Conservation (phyloP, 2,797 vertebrate species). For the Delichon dasypus region DNA sequence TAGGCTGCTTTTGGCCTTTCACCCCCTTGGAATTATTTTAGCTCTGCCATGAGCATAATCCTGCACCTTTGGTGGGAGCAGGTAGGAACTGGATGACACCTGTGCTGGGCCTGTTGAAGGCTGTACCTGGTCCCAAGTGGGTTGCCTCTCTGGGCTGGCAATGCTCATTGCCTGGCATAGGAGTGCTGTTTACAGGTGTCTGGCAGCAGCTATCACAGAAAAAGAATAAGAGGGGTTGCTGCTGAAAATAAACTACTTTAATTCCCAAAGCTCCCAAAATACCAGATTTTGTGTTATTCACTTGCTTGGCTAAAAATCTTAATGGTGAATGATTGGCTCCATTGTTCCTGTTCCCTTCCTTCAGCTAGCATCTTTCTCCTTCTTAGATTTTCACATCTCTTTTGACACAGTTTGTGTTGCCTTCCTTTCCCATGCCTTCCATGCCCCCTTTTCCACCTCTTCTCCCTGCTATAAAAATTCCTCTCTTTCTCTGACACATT, state of each 20-base stretch:
- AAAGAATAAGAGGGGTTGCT: neutral
- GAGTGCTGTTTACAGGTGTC: neutral
- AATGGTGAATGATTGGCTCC: neutral
- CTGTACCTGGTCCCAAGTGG: neutral
- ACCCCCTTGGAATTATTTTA: neutral
- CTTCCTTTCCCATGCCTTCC: neutral
- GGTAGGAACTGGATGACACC: neutral
- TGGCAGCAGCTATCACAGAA: neutral
- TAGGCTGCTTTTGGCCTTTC: neutral
- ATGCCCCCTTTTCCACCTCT: neutral
- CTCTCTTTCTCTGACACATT: neutral
- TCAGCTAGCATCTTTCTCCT: neutral
- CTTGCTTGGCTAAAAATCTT: neutral
- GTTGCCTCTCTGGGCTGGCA: neutral
- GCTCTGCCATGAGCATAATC: neutral
- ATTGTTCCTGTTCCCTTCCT: neutral
- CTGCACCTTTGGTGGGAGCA: neutral
- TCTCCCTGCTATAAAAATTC: neutral
- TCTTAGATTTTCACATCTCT: neutral
- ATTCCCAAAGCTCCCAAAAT: neutral
- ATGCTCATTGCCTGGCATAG: rapidly evolving
- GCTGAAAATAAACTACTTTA: neutral
- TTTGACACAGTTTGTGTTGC: neutral
- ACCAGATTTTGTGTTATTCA: neutral
- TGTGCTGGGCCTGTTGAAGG: neutral